These are phyloP conservation scores for Spodoptera picta DNA, from an alignment of 2,888 invertebrate genomes.

Conservation along the genomic window DNA sequence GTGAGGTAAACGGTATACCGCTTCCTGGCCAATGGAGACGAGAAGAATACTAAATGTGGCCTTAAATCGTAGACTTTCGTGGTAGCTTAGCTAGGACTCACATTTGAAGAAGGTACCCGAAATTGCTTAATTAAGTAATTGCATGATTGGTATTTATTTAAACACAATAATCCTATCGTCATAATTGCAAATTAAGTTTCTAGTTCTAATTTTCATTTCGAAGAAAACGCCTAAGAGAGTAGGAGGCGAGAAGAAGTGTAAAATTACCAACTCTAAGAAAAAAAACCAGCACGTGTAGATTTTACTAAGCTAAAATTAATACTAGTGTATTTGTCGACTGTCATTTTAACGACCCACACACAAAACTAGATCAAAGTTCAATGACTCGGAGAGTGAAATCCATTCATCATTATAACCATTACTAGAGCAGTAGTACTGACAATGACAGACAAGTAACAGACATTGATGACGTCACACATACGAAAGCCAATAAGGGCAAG, in stretches of 20 bases:
- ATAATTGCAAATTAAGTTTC: slow-evolving; percentile 25
- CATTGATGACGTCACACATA: slow-evolving; percentile 71
- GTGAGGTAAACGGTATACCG: slow-evolving; percentile 80
- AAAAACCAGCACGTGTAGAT: slow-evolving; percentile 52
- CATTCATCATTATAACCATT: slow-evolving; percentile 80
- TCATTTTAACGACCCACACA: slow-evolving; percentile 79
- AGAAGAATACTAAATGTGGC: slow-evolving; percentile 74
- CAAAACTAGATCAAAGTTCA: slow-evolving; percentile 84
- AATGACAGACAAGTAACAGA: slow-evolving; percentile 75
- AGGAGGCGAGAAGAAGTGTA: slow-evolving; percentile 13
- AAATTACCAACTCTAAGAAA: slow-evolving; percentile 45
- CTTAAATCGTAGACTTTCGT: slow-evolving; percentile 62
- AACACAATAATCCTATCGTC: slow-evolving; percentile 17
- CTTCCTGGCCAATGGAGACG: slow-evolving; percentile 74
- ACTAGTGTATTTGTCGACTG: slow-evolving; percentile 64
- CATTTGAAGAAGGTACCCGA: no score
- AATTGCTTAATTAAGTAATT: slow-evolving; percentile 24
- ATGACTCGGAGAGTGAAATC: slow-evolving; percentile 82
- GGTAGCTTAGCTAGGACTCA: slow-evolving; percentile 24
- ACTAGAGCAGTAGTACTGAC: slow-evolving; percentile 79
- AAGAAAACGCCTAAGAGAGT: slow-evolving; percentile 15
- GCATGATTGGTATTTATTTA: slow-evolving; percentile 26
- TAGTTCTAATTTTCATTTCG: slow-evolving; percentile 21
- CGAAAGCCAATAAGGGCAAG: slow-evolving; percentile 69
- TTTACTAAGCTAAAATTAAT: slow-evolving; percentile 58